A percentile compares a stretch with the other conserved stretches of the same genome.
Conservation (phyloP, 2,797 vertebrate species). For the Tiaroga cobitis region DNA sequence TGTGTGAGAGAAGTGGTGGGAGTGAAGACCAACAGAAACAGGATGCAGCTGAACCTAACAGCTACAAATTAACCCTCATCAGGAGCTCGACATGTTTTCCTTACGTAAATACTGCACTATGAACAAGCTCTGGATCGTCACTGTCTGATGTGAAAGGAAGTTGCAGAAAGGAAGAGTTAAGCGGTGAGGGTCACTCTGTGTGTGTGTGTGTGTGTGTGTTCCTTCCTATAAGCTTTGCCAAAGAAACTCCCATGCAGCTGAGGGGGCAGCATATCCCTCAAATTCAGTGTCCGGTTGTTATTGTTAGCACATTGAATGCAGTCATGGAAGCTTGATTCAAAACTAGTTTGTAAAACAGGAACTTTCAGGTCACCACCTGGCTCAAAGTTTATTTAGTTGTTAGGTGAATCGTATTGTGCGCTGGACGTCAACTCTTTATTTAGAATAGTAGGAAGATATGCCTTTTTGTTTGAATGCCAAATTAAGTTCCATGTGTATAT, state of each 20-base stretch:
- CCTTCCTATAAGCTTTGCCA: constrained; percentile 14
- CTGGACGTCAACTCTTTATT: constrained; percentile 37
- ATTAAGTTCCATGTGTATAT: constrained; percentile 21
- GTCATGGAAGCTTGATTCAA: constrained; percentile 14
- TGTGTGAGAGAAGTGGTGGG: constrained; percentile 45
- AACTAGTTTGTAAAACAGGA: constrained; percentile 19
- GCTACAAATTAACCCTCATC: constrained; percentile 51
- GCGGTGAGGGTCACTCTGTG: neutral
- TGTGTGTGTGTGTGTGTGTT: constrained; percentile 5
- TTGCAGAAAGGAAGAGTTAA: constrained; percentile 52
- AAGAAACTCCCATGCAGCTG: constrained; percentile 40
- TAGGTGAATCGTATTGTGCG: constrained; percentile 23
- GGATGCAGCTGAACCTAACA: constrained; percentile 59
- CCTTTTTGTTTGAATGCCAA: constrained; percentile 20
- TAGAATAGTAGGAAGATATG: neutral
- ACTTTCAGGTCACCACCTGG: neutral
- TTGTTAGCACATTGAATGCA: neutral
- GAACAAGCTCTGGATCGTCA: constrained; percentile 19
- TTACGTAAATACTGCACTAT: neutral
- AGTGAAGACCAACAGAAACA: constrained; percentile 49
- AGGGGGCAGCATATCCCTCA: constrained; percentile 6
- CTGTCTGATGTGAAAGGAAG: constrained; percentile 51
- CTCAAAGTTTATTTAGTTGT: neutral
- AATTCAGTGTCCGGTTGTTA: constrained; percentile 19
- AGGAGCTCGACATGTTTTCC: constrained; percentile 19